Percentiles rank a stretch among this genome's conserved stretches.
Conservation (phyloP, 2,797 vertebrate species). For the Tragelaphus oryx region DNA sequence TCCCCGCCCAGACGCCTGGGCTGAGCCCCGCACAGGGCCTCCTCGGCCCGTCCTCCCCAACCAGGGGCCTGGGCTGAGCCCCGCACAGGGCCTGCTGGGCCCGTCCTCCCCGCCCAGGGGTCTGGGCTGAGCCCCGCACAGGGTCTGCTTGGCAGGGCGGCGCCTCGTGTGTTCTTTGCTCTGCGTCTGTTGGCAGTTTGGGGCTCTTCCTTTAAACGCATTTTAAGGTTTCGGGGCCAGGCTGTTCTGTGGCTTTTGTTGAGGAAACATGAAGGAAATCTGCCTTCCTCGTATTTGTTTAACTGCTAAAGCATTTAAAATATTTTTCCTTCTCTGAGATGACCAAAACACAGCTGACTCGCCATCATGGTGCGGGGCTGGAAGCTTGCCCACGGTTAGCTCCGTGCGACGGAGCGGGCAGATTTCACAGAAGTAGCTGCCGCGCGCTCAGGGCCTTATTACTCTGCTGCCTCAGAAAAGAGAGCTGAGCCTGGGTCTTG, state of each 20-base stretch:
- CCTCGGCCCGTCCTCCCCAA: too few species aligned
- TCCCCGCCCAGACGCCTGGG: too few species aligned
- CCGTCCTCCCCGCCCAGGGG: fast-evolving
- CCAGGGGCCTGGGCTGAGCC: too few species aligned
- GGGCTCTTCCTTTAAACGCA: background rate
- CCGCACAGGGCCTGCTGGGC: too few species aligned
- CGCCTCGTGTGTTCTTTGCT: background rate
- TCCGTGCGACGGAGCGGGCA: background rate
- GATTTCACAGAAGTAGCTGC: constrained; percentile 5
- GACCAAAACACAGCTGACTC: background rate
- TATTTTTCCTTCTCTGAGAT: background rate
- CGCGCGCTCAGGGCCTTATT: background rate
- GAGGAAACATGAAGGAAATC: constrained; percentile 39
- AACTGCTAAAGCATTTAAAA: constrained; percentile 44
- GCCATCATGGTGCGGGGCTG: background rate
- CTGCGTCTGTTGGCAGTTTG: background rate
- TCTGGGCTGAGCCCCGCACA: fast-evolving
- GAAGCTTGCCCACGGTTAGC: background rate
- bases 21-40: too few species aligned
- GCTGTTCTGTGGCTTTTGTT: constrained; percentile 26
- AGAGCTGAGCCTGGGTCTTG: background rate
- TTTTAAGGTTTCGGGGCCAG: background rate
- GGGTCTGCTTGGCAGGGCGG: background rate
- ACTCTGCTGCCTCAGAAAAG: constrained; percentile 1
- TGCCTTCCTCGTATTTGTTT: constrained; percentile 38